phyloP scores from a whole-genome alignment of 2,888 invertebrate species.

The Leistus spinibarbis region DNA sequence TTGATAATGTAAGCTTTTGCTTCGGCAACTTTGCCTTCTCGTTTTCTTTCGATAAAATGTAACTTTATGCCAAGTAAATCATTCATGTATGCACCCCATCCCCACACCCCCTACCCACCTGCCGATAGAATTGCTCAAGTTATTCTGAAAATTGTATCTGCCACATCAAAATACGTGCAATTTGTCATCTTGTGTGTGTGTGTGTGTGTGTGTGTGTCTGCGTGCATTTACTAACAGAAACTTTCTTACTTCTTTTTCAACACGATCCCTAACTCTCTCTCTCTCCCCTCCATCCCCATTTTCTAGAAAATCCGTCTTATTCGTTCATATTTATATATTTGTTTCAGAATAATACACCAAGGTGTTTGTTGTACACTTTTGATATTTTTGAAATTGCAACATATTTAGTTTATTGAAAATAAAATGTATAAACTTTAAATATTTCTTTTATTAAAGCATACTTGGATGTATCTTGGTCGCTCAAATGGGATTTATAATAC shows the following conservation, averaged over 20 bases:
- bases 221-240: neutral
- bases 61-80: conserved; percentile 50
- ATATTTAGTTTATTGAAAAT: no score
- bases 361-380: no score
- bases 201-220: neutral
- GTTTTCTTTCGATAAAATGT: conserved; percentile 28
- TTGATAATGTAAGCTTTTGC: conserved; percentile 36
- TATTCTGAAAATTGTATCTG: conserved; percentile 55
- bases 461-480: no score
- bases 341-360: no score
- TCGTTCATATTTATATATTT: no score
- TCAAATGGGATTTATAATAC: no score
- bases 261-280: no score
- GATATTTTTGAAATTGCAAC: no score
- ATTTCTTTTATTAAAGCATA: no score
- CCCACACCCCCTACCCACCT: conserved; percentile 31
- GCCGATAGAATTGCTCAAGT: conserved; percentile 41
- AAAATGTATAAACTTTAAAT: no score
- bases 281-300: no score
- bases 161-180: conserved; percentile 46
- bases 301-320: no score
- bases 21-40: conserved; percentile 35
- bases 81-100: conserved; percentile 54
- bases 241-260: neutral
- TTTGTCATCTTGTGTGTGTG: conserved; percentile 1